These are phyloP conservation scores for Aphelenchoides bicaudatus DNA, from an alignment of 2,888 invertebrate species.

Conservation along the genomic window DNA sequence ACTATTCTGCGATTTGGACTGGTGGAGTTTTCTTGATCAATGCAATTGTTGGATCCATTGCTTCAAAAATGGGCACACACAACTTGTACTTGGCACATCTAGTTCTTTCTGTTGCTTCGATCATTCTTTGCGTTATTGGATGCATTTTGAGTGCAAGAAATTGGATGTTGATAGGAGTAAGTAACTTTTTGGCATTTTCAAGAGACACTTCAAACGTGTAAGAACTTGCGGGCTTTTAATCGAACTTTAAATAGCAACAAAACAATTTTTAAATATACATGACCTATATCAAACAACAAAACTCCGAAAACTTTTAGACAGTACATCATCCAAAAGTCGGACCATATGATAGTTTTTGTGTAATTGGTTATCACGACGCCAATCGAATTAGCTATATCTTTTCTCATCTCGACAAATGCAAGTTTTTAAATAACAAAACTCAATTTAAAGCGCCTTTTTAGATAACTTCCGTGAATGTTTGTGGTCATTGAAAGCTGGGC, in stretches of 20 bases:
- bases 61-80: constrained; percentile 45
- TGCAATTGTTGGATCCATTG: constrained; percentile 41
- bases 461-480: constrained; percentile 47
- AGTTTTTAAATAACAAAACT: too few relatives aligned
- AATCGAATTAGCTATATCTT: constrained; percentile 55
- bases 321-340: constrained; percentile 53
- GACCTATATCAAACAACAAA: too few relatives aligned
- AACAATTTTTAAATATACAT: too few relatives aligned
- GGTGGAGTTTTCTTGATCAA: constrained; percentile 45
- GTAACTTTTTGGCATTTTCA: neutral
- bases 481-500: constrained; percentile 43
- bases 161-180: constrained; percentile 35
- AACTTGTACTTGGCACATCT: constrained; percentile 57
- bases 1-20: constrained; percentile 59
- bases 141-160: constrained; percentile 45
- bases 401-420: constrained; percentile 55
- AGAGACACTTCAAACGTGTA: neutral
- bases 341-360: constrained; percentile 49
- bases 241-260: constrained; percentile 39
- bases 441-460: too few relatives aligned
- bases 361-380: constrained; percentile 54
- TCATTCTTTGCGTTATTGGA: constrained; percentile 52
- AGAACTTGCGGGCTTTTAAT: constrained; percentile 22
- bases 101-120: constrained; percentile 53
- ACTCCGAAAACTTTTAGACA: too few relatives aligned